A percentile compares a stretch with the other conserved stretches of the same genome.
Conservation (phyloP, 2,888 invertebrate genomes). For the Glyphotaelius pellucidus region DNA sequence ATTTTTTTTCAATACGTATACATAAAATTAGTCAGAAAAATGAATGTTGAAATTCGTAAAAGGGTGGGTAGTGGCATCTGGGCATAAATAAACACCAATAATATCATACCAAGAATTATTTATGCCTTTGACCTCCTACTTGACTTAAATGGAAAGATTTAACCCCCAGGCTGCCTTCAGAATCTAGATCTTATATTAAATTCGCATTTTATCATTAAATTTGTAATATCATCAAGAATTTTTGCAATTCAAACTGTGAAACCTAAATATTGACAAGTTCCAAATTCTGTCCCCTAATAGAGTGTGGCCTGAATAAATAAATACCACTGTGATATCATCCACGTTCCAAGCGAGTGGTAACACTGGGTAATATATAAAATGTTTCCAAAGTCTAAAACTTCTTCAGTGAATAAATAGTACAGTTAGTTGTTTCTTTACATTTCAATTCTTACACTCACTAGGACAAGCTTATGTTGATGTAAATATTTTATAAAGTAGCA, state of each 20-base stretch:
- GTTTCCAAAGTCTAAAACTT: not conserved
- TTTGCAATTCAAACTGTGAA: not conserved
- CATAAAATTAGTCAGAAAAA: no score
- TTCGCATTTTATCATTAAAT: not conserved
- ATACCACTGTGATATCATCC: not conserved
- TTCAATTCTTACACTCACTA: no score
- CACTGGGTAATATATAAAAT: not conserved
- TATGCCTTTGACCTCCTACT: not conserved
- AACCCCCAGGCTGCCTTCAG: not conserved
- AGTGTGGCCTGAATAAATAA: not conserved
- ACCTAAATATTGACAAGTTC: not conserved
- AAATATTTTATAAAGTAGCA: no score
- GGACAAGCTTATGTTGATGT: no score
- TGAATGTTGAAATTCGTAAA: no score
- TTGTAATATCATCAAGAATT: not conserved
- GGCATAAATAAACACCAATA: no score
- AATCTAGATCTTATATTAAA: not conserved
- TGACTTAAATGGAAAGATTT: not conserved
- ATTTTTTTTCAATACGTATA: no score
- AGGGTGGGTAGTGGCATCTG: no score
- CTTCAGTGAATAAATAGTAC: not conserved
- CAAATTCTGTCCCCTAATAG: not conserved
- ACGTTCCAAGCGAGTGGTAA: not conserved
- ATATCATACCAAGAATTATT: no score
- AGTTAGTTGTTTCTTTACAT: no score